These are phyloP conservation scores for Echinometra lucunter DNA, from an alignment of 53 echinoderm and acorn worm genomes.

Conservation along the genomic window DNA sequence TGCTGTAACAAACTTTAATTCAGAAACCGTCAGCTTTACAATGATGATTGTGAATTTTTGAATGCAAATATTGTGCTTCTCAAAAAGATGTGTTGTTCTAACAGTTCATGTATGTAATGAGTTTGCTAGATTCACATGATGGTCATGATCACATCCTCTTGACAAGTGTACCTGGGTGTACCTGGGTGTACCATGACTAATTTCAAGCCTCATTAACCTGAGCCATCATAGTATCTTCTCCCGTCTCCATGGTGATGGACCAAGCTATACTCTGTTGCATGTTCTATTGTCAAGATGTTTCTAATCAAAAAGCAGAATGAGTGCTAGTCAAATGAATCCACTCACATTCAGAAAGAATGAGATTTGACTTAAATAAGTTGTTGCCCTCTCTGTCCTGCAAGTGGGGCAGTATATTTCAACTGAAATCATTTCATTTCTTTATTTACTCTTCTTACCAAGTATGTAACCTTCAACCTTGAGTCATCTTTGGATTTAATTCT, in stretches of 20 bases:
- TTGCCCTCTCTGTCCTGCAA: neutral
- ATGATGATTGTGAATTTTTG: neutral
- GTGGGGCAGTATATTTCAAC: no score
- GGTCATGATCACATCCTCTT: neutral
- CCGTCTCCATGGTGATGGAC: neutral
- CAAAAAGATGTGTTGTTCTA: neutral
- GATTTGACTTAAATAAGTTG: neutral
- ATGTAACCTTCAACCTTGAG: no score
- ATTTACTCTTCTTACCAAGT: no score
- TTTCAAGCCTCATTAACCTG: neutral
- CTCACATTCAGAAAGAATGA: neutral
- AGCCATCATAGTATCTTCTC: neutral
- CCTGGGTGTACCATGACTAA: neutral
- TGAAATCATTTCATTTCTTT: no score
- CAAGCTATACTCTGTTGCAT: neutral
- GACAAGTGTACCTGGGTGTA: no score
- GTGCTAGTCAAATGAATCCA: neutral
- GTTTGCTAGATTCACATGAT: neutral
- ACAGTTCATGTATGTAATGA: neutral
- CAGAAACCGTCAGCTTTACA: neutral
- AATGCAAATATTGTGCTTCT: neutral
- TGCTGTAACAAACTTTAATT: neutral
- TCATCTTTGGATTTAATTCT: no score
- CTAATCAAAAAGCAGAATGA: neutral
- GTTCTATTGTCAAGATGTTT: neutral